Evolutionary conservation across 2,888 invertebrate genomes (phyloP), one percentile per base, ranked within the genome.

Genomic region (Scaptomyza reducta): DNA sequence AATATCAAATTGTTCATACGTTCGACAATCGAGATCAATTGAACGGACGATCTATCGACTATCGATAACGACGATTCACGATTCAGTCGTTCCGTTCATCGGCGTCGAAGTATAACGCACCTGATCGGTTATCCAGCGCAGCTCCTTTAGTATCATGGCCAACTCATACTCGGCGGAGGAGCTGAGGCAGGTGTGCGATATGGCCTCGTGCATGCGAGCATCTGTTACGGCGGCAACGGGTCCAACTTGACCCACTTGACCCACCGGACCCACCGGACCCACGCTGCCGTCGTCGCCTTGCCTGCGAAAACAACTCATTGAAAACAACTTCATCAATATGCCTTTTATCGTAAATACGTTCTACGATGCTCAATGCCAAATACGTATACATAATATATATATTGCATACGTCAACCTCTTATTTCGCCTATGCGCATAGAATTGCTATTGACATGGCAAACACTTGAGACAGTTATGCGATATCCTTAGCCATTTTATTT

Each of bases 91-190:
- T 31, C 27, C n/a, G n/a, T n/a, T n/a, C n/a, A n/a, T n/a, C n/a
- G n/a, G n/a, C n/a, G n/a, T n/a, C n/a, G n/a, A n/a, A n/a, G n/a
- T n/a, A 25, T 10, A 38, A 53, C 78, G 91, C 91, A 96, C 95
- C 93, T 96, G 95, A 93, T 96, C 96, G 89, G 97, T 98, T 92
- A 98, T 97, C 94, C 96, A 96, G 91, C 96, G 95, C 90, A 97
- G 94, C 93, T 99, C 98, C 93, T 97, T 97, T 81, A 98, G 94
- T 92, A 98, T 98, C 91, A 97, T 94, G 87, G 97, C 96, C 92
- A 98, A 95, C 93, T 98, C 98, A 92, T 97, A 96, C 93, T 97
- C 96, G 89, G 97, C 96, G 90, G 92, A 92, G 61, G 92, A 92
- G 92, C 97, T 96, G 90, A 97, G 95, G 93, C 97, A 97, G 92